phyloP scores from a whole-genome alignment of 2,888 invertebrate genomes.

The Crioceris asparagi region DNA sequence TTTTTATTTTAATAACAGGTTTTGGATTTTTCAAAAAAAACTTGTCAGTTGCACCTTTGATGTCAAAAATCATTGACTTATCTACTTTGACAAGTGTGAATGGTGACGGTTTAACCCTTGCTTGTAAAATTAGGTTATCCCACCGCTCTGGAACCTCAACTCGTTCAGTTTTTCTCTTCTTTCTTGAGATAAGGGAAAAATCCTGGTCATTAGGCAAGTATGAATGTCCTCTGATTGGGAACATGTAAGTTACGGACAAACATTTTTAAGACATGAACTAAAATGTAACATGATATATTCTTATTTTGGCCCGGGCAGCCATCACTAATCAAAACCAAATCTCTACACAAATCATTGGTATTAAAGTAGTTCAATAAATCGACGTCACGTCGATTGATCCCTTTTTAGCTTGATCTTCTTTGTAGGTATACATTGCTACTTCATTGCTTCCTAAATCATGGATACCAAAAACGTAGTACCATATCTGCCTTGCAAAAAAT shows the following conservation, averaged over 20 bases:
- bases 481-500: conserved; percentile 15
- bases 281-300: conserved; percentile 10
- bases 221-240: conserved; percentile 8
- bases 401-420: conserved; percentile 12
- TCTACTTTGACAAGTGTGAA: too few relatives aligned
- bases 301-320: conserved; percentile 16
- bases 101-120: too few relatives aligned
- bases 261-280: conserved; percentile 9
- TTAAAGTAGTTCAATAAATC: conserved; percentile 13
- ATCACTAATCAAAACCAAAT: conserved; percentile 11
- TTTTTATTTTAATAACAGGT: too few relatives aligned
- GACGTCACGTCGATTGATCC: conserved; percentile 2
- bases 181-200: too few relatives aligned
- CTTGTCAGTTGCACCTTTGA: too few relatives aligned
- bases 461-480: conserved; percentile 17
- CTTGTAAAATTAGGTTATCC: too few relatives aligned
- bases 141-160: too few relatives aligned
- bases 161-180: too few relatives aligned
- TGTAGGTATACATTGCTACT: conserved; percentile 12
- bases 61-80: too few relatives aligned
- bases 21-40: too few relatives aligned
- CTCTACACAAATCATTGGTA: conserved; percentile 1
- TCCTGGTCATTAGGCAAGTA: conserved; percentile 3
- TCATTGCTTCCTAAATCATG: conserved; percentile 14
- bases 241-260: conserved; percentile 5